Evolutionary conservation across 53 echinoderm and acorn worm genomes (phyloP).

Genomic region (Glandiceps talaboti): DNA sequence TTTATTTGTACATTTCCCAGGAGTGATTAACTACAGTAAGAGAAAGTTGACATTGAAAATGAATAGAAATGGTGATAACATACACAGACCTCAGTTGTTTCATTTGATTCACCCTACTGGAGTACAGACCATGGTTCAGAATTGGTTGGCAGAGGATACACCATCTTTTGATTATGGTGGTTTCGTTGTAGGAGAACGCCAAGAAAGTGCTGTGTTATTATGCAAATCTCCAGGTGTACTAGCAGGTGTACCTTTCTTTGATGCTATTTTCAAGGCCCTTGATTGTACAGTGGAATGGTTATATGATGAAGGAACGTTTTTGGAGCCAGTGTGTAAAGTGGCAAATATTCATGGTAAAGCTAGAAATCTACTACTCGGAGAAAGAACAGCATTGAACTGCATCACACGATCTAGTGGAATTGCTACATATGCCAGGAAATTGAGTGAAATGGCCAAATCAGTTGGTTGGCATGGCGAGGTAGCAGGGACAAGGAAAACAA

Average conservation of each 20-base stretch:
- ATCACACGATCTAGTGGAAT: conserved; percentile 78
- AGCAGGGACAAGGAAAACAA: conserved; percentile 88
- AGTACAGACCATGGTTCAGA: conserved; percentile 37
- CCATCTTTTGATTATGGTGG: conserved; percentile 91
- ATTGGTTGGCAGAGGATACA: conserved; percentile 74
- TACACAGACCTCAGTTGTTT: no score
- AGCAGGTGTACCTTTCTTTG: conserved; percentile 86
- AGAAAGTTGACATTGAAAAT: no score
- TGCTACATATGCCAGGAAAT: conserved; percentile 48
- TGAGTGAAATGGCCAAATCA: conserved; percentile 39
- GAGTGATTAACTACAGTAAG: no score
- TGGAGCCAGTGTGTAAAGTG: conserved; percentile 54
- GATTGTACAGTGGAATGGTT: conserved; percentile 70
- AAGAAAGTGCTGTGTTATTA: conserved; percentile 74
- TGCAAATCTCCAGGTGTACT: conserved; percentile 91
- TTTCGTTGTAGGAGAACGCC: conserved; percentile 70
- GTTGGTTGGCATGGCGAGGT: conserved; percentile 66
- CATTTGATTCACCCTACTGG: conserved; percentile 31
- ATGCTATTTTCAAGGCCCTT: conserved; percentile 66
- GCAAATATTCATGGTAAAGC: conserved; percentile 71
- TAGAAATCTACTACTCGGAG: conserved; percentile 69
- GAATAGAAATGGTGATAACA: no score
- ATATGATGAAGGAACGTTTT: conserved; percentile 43
- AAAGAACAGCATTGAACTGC: conserved; percentile 75
- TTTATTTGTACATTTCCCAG: no score